phyloP scores from a whole-genome alignment of 2,113 vertebrate genomes.

The Fulica atra region DNA sequence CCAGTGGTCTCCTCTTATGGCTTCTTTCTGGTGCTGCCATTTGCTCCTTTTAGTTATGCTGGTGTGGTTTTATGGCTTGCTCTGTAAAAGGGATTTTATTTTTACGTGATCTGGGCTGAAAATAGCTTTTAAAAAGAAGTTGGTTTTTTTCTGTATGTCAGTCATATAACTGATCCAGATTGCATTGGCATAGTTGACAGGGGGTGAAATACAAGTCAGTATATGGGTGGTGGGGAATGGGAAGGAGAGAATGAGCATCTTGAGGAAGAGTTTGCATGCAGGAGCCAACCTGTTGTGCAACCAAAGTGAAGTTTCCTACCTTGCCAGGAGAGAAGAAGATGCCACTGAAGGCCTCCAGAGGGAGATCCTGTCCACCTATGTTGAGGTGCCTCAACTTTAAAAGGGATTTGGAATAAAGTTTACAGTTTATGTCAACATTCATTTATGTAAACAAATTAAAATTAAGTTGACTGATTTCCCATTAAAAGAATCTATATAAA shows the following conservation, averaged over 20 bases:
- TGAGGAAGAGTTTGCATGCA: not conserved
- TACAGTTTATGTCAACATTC: not conserved
- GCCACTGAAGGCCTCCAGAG: constrained; percentile 57
- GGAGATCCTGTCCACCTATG: constrained; percentile 50
- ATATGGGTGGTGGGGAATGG: not conserved
- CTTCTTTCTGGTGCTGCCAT: not conserved
- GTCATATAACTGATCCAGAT: not conserved
- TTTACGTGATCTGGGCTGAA: not conserved
- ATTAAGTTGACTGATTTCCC: not conserved
- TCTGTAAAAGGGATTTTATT: not conserved
- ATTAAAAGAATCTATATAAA: not conserved
- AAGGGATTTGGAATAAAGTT: not conserved
- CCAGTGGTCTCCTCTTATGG: not conserved
- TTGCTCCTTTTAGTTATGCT: not conserved
- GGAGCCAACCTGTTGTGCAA: not conserved
- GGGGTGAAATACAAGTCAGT: not conserved
- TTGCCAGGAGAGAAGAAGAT: not conserved
- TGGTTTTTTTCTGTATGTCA: not conserved
- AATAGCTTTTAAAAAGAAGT: not conserved
- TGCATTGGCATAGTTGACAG: not conserved
- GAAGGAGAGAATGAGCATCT: not conserved
- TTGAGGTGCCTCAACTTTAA: not conserved
- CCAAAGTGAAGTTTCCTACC: not conserved
- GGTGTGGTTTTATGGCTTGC: not conserved
- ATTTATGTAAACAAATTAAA: too few species aligned